Conservation (phyloP, 1,140 invertebrate species). For the Ptiloglossa arizonensis region DNA sequence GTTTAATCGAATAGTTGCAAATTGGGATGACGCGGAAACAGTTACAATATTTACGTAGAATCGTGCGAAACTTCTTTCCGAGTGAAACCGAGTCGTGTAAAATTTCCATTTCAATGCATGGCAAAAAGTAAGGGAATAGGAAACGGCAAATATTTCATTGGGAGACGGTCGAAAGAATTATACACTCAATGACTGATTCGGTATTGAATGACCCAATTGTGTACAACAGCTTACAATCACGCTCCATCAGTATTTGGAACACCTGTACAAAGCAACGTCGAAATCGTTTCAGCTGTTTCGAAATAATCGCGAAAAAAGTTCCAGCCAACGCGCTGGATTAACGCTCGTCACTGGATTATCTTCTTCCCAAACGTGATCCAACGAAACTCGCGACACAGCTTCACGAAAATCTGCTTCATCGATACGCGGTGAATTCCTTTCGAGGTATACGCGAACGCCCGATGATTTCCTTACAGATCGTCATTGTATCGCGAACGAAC, state of each 20-base stretch:
- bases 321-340: neutral
- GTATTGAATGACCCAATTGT: conserved; percentile 26
- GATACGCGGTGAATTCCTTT: neutral
- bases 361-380: neutral
- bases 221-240: conserved; percentile 16
- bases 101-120: neutral
- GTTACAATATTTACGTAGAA: neutral
- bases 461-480: no score
- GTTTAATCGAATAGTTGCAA: conserved; percentile 7
- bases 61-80: no score
- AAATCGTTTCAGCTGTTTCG: conserved; percentile 23
- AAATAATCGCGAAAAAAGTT: conserved; percentile 1
- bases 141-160: neutral
- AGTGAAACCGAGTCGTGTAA: no score
- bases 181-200: conserved; percentile 8
- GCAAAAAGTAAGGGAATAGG: neutral
- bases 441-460: neutral
- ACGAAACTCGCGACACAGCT: neutral
- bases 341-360: neutral
- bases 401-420: neutral
- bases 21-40: conserved; percentile 1
- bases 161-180: neutral
- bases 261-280: conserved; percentile 33
- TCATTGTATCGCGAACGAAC: no score
- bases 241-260: conserved; percentile 4